Evolutionary conservation across 1,140 invertebrate species (phyloP).

Genomic region (Anoplolepis gracilipes): DNA sequence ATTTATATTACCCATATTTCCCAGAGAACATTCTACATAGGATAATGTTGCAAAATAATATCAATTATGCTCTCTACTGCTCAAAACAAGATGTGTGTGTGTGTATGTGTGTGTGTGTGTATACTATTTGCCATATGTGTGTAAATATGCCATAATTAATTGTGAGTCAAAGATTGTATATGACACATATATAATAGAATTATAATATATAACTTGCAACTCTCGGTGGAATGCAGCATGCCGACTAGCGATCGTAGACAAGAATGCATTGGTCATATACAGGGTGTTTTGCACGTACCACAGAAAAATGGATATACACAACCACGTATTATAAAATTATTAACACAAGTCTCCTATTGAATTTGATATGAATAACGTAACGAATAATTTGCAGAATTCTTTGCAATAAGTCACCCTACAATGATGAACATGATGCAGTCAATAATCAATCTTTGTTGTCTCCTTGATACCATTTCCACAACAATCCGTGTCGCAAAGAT

Average conservation of each 20-base stretch:
- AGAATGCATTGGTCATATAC: conserved; percentile 60
- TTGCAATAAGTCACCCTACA: neutral
- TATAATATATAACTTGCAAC: conserved; percentile 19
- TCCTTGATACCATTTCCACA: conserved; percentile 12
- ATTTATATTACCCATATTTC: neutral
- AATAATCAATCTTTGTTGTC: neutral
- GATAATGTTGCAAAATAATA: conserved; percentile 26
- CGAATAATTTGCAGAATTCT: neutral
- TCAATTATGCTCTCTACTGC: neutral
- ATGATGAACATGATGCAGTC: neutral
- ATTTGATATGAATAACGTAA: neutral
- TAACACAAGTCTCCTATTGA: neutral
- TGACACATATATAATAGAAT: conserved; percentile 26
- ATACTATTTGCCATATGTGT: conserved; percentile 28
- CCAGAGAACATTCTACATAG: neutral
- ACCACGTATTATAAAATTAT: neutral
- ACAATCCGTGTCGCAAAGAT: neutral
- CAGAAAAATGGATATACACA: neutral
- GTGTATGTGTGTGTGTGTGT: conserved; percentile 21
- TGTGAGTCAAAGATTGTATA: conserved; percentile 23
- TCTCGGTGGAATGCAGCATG: conserved; percentile 72
- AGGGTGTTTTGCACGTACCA: conserved; percentile 55
- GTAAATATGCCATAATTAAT: conserved; percentile 27
- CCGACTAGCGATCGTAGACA: conserved; percentile 71
- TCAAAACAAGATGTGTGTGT: conserved; percentile 26